A percentile compares a stretch with the other conserved stretches of the same genome.
These are phyloP conservation scores for Oncorhynchus mykiss DNA, from an alignment of 2,113 vertebrate species.

Conservation along the genomic window DNA sequence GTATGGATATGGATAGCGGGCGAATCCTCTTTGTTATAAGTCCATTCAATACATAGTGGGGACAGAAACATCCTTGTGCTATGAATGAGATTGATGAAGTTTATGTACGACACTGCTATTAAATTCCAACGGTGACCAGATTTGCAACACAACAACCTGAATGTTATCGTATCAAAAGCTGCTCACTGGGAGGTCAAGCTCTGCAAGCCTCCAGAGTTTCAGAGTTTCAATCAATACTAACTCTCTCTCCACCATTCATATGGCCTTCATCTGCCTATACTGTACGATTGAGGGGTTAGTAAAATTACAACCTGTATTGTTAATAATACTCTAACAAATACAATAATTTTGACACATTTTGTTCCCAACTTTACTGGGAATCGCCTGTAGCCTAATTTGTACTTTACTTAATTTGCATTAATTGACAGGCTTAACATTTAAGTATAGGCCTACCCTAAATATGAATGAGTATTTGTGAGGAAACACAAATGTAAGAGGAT, in stretches of 20 bases:
- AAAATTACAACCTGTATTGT: too few species aligned
- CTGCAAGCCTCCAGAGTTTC: conserved; percentile 53
- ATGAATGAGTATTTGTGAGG: too few species aligned
- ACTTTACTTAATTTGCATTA: too few species aligned
- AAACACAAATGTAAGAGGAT: background rate
- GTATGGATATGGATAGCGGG: conserved; percentile 28
- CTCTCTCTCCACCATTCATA: conserved; percentile 35
- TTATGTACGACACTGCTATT: conserved; percentile 64
- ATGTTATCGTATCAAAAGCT: conserved; percentile 54
- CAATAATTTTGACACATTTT: too few species aligned
- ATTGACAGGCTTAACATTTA: too few species aligned
- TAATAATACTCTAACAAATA: too few species aligned
- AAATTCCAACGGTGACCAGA: conserved; percentile 61
- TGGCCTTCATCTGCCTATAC: too few species aligned
- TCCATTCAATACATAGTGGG: conserved; percentile 65
- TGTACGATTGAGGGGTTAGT: too few species aligned
- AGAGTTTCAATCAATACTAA: conserved; percentile 65
- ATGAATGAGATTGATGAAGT: conserved; percentile 64
- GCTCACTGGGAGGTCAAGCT: conserved; percentile 46
- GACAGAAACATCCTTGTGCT: conserved; percentile 63
- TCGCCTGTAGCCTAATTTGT: too few species aligned
- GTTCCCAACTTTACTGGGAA: too few species aligned
- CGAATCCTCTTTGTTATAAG: conserved; percentile 69
- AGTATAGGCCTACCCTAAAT: too few species aligned
- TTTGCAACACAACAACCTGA: conserved; percentile 52